Evolutionary conservation across 2,797 vertebrate species (phyloP).

Genomic region (Dendrocincla tyrannina): DNA sequence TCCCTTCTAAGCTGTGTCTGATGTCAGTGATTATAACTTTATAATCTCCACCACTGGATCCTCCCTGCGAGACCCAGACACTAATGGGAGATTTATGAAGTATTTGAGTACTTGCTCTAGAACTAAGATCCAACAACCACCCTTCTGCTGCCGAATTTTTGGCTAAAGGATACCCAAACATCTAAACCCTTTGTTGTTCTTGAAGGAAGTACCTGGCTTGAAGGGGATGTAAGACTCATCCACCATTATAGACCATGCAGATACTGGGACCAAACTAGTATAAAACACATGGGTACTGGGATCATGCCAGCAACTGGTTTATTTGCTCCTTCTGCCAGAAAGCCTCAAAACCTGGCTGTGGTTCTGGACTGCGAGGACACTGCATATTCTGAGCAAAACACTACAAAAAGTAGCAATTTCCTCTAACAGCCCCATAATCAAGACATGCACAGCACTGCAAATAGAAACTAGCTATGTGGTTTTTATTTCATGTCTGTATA

Average conservation of each 20-base stretch:
- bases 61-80: constrained; percentile 17
- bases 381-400: not conserved
- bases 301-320: not conserved
- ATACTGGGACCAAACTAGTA: not conserved
- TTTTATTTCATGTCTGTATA: not conserved
- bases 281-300: not conserved
- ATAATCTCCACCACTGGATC: constrained; percentile 12
- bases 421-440: too few relatives aligned
- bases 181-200: not conserved
- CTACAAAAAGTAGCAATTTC: not conserved
- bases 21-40: constrained; percentile 13
- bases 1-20: not conserved
- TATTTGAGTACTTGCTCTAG: not conserved
- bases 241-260: not conserved
- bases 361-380: not conserved
- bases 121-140: not conserved
- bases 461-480: fast-evolving
- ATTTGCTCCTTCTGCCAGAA: not conserved
- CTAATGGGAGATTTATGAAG: constrained; percentile 51
- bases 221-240: not conserved
- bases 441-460: not conserved
- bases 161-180: not conserved
- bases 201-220: not conserved
- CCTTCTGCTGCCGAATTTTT: not conserved
- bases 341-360: not conserved